Evolutionary conservation across 2,888 invertebrate genomes (phyloP), one percentile per base, ranked within the genome.

Genomic region (Exephanes ischioxanthus): DNA sequence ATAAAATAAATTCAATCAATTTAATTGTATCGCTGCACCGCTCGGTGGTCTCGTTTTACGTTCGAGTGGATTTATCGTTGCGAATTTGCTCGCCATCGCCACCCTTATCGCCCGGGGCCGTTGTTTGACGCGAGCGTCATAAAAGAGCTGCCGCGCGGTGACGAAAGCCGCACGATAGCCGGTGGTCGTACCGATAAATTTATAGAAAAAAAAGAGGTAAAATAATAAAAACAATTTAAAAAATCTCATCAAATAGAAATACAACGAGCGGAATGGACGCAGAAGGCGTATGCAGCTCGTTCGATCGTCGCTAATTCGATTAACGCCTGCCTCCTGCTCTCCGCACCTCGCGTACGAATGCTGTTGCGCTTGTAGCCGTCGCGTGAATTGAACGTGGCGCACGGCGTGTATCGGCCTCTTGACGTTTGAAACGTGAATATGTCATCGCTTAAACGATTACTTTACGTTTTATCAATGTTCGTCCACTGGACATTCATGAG

Each of bases 281-380:
- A 19, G 33, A 14, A 30, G 19, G 51, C 68, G 19, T 30, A 45
- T 33, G 16, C 63, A 45, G 41, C 48, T n/a, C 80, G 51, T 66
- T 72, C 82, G 26, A 78, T 67, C 77, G 66, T 78, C 30, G 22
- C 77, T 78, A 78, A 83, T 83, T 83, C 77, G 66, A 83, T 83
- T 78, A 72, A 67, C 66, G 72, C 55, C 11, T 33, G 58, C 16
- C 6, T 37, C 58, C 30, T 41, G 3, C 37, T 37, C 66, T 37
- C 53, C 66, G 7, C 16, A 37, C 66, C 19, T 53, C 19, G n/a
- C 61, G 26, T 30, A 33, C 33, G 33, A 14, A 30, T 33, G n/a
- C 61, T 63, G 16, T 63, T 33, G 33, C 30, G 61, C 16, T 63
- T 14, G 14, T 19, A 19, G 53, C 16, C 6, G 16, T 30, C 61